A percentile compares a stretch with the other conserved stretches of the same genome.
These are phyloP conservation scores for Agrotis ipsilon DNA, from an alignment of 2,888 invertebrate species.

Conservation along the genomic window DNA sequence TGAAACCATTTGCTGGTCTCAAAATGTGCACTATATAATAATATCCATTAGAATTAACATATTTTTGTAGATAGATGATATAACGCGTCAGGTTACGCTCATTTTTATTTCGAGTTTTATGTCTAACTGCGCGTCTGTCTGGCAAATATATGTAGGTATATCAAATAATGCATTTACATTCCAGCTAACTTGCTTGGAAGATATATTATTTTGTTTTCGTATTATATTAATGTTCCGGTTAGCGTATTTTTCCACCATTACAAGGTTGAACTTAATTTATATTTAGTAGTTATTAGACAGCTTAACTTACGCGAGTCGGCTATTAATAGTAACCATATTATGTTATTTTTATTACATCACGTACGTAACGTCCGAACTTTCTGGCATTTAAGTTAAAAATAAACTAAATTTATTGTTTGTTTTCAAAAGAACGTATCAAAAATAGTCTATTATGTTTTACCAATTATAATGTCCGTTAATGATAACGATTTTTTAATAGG, in stretches of 20 bases:
- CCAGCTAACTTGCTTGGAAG: neutral
- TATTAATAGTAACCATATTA: conserved; percentile 30
- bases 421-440: too few relatives aligned
- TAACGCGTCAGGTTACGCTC: too few relatives aligned
- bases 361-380: neutral
- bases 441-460: too few relatives aligned
- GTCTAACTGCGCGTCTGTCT: neutral
- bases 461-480: too few relatives aligned
- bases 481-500: too few relatives aligned
- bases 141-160: neutral
- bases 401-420: too few relatives aligned
- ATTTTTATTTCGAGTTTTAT: neutral
- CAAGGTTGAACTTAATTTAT: conserved; percentile 29
- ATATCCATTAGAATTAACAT: too few relatives aligned
- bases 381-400: too few relatives aligned
- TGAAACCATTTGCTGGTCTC: neutral
- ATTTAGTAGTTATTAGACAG: neutral
- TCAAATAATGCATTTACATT: conserved; percentile 23
- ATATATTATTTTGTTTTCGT: conserved; percentile 14
- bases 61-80: too few relatives aligned
- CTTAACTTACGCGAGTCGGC: neutral
- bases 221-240: conserved; percentile 21
- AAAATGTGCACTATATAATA: too few relatives aligned
- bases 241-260: conserved; percentile 62
- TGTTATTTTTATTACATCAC: neutral